A percentile compares a stretch with the other conserved stretches of the same genome.
phyloP scores from a whole-genome alignment of 2,888 invertebrate species.

The Cephus sareptanus region DNA sequence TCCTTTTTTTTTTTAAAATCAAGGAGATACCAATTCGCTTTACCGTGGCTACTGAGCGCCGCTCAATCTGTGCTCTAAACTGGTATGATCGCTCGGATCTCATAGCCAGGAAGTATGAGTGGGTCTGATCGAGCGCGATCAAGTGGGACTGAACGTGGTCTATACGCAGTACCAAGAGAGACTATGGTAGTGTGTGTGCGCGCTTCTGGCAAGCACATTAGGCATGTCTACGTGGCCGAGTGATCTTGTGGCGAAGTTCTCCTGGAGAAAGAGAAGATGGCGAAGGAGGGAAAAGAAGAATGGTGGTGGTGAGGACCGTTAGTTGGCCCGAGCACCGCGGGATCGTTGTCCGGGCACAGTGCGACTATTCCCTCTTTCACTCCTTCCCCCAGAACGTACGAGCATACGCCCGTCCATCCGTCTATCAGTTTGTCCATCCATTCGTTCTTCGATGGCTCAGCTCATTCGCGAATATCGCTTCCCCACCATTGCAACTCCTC shows the following conservation, averaged over 20 bases:
- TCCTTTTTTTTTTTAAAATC: neutral
- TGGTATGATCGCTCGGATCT: too few species aligned
- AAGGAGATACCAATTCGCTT: neutral
- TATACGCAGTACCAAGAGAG: constrained; percentile 1
- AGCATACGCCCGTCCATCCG: constrained; percentile 2
- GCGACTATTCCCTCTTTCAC: constrained; percentile 38
- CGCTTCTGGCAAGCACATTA: constrained; percentile 6
- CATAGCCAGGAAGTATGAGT: too few species aligned
- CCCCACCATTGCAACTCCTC: neutral
- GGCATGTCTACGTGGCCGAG: constrained; percentile 13
- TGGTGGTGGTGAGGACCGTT: constrained; percentile 63
- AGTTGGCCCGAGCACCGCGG: constrained; percentile 63
- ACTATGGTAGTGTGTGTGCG: neutral
- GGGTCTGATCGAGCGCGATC: neutral
- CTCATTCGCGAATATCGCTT: constrained; percentile 5
- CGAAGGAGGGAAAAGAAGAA: constrained; percentile 4
- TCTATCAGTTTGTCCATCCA: constrained; percentile 11
- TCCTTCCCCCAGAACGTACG: constrained; percentile 10
- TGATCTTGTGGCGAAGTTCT: constrained; percentile 17
- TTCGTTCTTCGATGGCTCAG: constrained; percentile 12
- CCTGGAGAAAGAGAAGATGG: constrained; percentile 7
- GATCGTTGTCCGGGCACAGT: constrained; percentile 63
- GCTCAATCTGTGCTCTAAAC: neutral
- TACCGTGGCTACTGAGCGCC: neutral
- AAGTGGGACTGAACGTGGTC: constrained; percentile 1